Percentiles rank a stretch among this genome's conserved stretches.
Evolutionary conservation across 2,888 invertebrate genomes (phyloP).

Genomic region (Chromoteleia sp.): DNA sequence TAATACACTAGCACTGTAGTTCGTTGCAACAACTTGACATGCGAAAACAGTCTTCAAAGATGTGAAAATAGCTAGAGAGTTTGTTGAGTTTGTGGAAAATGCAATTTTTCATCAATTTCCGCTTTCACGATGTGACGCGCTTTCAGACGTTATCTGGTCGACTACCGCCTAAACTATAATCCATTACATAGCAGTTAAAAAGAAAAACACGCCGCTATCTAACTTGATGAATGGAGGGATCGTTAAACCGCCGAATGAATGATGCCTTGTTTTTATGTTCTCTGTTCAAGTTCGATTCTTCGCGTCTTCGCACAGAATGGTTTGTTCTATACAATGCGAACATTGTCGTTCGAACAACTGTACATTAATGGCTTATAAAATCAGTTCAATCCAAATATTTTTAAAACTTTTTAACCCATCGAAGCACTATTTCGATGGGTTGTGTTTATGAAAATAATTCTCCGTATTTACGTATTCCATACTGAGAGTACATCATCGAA

Average conservation of each 20-base stretch:
- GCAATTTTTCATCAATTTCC: conserved; percentile 38
- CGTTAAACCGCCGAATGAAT: conserved; percentile 25
- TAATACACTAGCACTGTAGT: conserved; percentile 17
- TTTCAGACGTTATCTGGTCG: conserved; percentile 42
- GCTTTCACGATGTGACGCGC: conserved; percentile 22
- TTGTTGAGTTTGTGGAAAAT: conserved; percentile 32
- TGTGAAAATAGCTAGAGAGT: conserved; percentile 31
- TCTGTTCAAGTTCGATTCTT: conserved; percentile 3
- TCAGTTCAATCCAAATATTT: too few relatives aligned
- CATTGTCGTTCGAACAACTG: too few relatives aligned
- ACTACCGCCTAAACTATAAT: conserved; percentile 39
- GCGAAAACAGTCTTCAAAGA: conserved; percentile 20
- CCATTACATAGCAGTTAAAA: conserved; percentile 39
- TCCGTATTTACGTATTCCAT: too few relatives aligned
- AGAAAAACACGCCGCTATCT: conserved; percentile 23
- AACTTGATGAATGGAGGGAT: conserved; percentile 28
- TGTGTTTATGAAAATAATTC: too few relatives aligned
- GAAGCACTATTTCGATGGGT: too few relatives aligned
- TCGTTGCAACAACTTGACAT: conserved; percentile 12
- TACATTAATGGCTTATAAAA: too few relatives aligned
- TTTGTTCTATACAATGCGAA: too few relatives aligned
- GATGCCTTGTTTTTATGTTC: conserved; percentile 23
- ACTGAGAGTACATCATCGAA: too few relatives aligned
- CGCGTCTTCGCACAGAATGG: conserved; percentile 1
- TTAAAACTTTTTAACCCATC: too few relatives aligned